Evolutionary conservation across 2,888 invertebrate genomes (phyloP).

Genomic region (Cheilosia impressa): DNA sequence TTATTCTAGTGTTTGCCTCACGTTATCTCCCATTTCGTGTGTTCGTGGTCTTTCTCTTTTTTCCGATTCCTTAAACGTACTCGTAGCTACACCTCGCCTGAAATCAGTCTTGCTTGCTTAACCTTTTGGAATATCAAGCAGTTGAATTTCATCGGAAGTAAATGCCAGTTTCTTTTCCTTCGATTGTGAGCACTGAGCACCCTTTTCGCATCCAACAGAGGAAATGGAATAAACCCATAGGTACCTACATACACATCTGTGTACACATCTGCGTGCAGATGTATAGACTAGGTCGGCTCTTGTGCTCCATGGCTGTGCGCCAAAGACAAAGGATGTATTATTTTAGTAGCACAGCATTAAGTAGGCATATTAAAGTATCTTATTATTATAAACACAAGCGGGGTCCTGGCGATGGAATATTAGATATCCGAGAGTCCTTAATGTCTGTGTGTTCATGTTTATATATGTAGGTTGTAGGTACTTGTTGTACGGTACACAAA

Average conservation of each 20-base stretch:
- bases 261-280: background rate
- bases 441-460: slow-evolving; percentile 27
- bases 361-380: slow-evolving; percentile 75
- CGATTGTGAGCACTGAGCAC: slow-evolving; percentile 34
- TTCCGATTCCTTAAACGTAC: background rate
- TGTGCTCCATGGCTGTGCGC: background rate
- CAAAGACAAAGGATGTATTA: slow-evolving; percentile 27
- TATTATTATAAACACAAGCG: slow-evolving; percentile 72
- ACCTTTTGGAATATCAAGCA: slow-evolving; percentile 47
- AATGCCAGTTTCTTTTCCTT: slow-evolving; percentile 64
- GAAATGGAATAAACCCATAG: slow-evolving; percentile 59
- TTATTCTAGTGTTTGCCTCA: slow-evolving; percentile 13
- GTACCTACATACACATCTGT: slow-evolving; percentile 12
- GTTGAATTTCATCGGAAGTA: slow-evolving; percentile 55
- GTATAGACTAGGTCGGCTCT: background rate
- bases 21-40: slow-evolving; percentile 42
- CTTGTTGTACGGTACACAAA: slow-evolving; percentile 24
- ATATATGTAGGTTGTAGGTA: too few species aligned
- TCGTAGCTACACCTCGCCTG: background rate
- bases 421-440: slow-evolving; percentile 69
- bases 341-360: slow-evolving; percentile 59
- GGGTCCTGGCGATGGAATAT: slow-evolving; percentile 47
- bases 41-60: slow-evolving; percentile 31
- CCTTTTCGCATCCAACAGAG: slow-evolving; percentile 40
- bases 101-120: slow-evolving; percentile 31